phyloP scores from a whole-genome alignment of 2,113 vertebrate species.

The Raja brachyura region DNA sequence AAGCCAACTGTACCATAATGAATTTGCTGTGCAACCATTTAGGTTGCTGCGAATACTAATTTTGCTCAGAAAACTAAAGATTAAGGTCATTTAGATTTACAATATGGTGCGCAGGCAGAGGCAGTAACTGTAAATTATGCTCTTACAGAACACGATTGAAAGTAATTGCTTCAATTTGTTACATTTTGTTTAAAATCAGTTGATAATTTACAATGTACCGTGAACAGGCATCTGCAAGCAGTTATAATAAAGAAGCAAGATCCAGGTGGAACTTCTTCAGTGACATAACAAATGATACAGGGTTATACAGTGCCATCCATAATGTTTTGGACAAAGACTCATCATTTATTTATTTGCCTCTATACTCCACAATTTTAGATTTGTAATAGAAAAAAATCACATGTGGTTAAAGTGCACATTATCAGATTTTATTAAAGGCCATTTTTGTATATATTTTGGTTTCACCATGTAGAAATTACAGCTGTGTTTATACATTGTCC shows the following conservation, averaged over 20 bases:
- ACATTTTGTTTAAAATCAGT: conserved; percentile 28
- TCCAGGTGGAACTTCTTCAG: conserved; percentile 23
- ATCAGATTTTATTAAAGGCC: too few species aligned
- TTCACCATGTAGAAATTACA: too few species aligned
- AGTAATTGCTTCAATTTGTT: conserved; percentile 35
- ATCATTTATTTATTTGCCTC: too few species aligned
- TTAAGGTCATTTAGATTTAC: conserved; percentile 32
- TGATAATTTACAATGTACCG: conserved; percentile 21
- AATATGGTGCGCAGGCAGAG: background rate
- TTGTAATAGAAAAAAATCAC: too few species aligned
- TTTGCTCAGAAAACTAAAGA: background rate
- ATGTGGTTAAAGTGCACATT: too few species aligned
- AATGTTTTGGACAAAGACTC: too few species aligned
- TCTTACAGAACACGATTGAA: conserved; percentile 25
- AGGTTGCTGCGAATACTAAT: conserved; percentile 30
- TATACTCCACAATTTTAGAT: too few species aligned
- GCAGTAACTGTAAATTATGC: conserved; percentile 32
- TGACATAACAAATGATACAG: conserved; percentile 18
- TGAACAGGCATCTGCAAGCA: conserved; percentile 19
- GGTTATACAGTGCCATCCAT: background rate
- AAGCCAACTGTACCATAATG: background rate
- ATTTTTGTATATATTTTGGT: too few species aligned
- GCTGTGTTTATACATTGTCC: too few species aligned
- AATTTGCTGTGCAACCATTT: background rate
- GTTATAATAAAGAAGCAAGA: conserved; percentile 19